These are phyloP conservation scores for Pygoscelis adeliae DNA, from an alignment of 2,113 vertebrate species.

Conservation along the genomic window DNA sequence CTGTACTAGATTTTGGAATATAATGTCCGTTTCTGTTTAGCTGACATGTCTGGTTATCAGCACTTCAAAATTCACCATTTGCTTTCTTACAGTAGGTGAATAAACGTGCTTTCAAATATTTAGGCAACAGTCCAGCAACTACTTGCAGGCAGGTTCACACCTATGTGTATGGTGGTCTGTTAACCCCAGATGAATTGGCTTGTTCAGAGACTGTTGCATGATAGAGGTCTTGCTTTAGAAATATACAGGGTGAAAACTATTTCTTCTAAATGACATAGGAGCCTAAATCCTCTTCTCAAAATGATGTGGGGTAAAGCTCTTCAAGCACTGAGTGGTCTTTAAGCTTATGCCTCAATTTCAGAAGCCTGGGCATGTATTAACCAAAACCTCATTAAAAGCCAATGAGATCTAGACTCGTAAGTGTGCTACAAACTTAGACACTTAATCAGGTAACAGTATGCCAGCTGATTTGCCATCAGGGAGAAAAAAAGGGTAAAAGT, in stretches of 20 bases:
- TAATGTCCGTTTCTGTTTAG: not conserved
- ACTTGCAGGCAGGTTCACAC: not conserved
- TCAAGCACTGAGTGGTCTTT: not conserved
- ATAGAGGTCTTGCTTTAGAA: not conserved
- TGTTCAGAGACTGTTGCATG: not conserved
- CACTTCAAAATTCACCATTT: conserved; percentile 13
- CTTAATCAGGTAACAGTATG: not conserved
- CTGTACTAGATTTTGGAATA: conserved; percentile 25
- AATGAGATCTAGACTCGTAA: not conserved
- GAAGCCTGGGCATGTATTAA: not conserved
- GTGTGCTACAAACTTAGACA: not conserved
- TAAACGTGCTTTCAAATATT: conserved; percentile 10
- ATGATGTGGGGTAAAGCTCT: not conserved
- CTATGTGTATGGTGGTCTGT: not conserved
- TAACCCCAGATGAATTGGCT: not conserved
- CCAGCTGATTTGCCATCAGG: not conserved
- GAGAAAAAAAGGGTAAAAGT: not conserved
- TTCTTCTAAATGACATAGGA: not conserved
- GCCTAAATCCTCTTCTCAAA: not conserved
- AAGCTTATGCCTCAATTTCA: not conserved
- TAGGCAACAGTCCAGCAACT: not conserved
- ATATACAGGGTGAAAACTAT: not conserved
- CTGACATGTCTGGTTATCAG: not conserved
- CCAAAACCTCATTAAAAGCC: not conserved
- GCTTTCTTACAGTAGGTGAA: not conserved